A percentile compares a stretch with the other conserved stretches of the same genome.
phyloP scores from a whole-genome alignment of 2,113 vertebrate species.

The Meleagris gallopavo region DNA sequence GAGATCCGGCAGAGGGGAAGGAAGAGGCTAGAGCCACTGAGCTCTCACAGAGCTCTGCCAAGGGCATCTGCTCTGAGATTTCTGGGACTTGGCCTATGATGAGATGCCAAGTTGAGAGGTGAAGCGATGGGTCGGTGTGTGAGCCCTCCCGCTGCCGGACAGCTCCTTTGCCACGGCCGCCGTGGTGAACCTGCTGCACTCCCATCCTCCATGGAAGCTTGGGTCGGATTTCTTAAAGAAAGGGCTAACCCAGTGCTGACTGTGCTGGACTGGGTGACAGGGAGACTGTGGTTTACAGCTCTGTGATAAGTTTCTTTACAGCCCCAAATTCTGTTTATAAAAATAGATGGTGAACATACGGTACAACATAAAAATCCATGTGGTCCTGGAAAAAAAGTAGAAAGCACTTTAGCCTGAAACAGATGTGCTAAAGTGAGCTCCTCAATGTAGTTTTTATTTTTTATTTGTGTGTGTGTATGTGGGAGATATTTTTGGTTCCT shows the following conservation, averaged over 20 bases:
- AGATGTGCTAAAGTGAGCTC: constrained; percentile 73
- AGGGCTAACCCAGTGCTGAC: background rate
- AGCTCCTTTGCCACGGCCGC: background rate
- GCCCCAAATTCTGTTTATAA: constrained; percentile 56
- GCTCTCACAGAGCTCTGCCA: background rate
- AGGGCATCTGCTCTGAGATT: background rate
- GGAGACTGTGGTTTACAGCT: constrained; percentile 35
- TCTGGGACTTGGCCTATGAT: background rate
- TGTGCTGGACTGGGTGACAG: background rate
- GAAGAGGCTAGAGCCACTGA: background rate
- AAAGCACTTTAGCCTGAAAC: constrained; percentile 64
- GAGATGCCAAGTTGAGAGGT: background rate
- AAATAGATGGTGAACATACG: constrained; percentile 67
- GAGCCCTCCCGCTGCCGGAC: background rate
- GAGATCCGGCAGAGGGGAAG: background rate
- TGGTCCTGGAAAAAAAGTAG: constrained; percentile 51
- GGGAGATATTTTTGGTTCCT: constrained; percentile 81
- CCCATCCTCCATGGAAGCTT: background rate
- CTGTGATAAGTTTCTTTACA: constrained; percentile 50
- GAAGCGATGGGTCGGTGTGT: background rate
- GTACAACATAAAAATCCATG: constrained; percentile 53
- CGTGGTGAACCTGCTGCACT: background rate
- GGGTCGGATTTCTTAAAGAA: background rate
- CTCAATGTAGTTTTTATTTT: constrained; percentile 67
- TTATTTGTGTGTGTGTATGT: constrained; percentile 70